Conservation (phyloP, 2,113 vertebrate species). For the Phyllopteryx taeniolatus region DNA sequence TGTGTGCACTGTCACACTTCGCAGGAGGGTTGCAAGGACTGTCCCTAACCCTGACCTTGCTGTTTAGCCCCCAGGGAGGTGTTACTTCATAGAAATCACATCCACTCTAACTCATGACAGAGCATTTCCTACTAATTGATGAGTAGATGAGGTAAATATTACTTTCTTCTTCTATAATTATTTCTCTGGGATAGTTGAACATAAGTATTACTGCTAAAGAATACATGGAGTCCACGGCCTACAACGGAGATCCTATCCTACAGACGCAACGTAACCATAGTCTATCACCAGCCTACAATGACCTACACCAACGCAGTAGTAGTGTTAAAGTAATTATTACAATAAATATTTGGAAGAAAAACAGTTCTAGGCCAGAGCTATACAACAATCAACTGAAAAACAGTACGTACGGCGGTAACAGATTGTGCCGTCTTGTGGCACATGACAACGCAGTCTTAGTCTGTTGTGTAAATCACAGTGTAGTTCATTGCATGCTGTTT, state of each 20-base stretch:
- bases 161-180: not conserved
- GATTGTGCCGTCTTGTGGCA: no score
- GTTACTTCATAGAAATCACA: not conserved
- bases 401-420: not conserved
- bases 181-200: not conserved
- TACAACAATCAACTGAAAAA: not conserved
- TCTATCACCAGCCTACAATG: not conserved
- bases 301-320: not conserved
- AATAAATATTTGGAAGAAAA: not conserved
- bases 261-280: no score
- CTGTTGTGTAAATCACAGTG: no score
- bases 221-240: not conserved
- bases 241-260: no score
- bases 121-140: not conserved
- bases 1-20: slow-evolving; percentile 2
- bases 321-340: not conserved
- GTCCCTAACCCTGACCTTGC: not conserved
- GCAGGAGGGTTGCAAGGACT: not conserved
- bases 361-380: not conserved
- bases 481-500: no score
- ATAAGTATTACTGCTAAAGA: not conserved
- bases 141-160: not conserved
- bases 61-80: not conserved
- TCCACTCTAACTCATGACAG: not conserved
- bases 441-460: not conserved